These are phyloP conservation scores for Dendrolimus pini DNA, from an alignment of 2,888 invertebrate species.

Conservation along the genomic window DNA sequence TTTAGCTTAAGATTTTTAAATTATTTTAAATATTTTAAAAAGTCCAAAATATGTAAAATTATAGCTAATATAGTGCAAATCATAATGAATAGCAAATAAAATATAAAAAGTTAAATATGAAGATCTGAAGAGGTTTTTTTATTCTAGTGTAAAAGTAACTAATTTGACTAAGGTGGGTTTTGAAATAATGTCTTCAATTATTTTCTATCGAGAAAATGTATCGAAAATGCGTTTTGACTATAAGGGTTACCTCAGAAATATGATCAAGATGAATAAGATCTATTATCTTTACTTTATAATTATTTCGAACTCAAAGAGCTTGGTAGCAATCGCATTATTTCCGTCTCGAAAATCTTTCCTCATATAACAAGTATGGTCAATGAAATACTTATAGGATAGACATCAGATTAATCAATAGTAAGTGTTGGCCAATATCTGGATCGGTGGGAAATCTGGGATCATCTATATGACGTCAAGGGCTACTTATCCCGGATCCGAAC, in stretches of 20 bases:
- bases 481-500: neutral
- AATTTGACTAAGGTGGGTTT: too few relatives aligned
- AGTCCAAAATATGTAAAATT: too few relatives aligned
- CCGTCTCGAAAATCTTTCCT: neutral
- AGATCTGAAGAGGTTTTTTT: neutral
- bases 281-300: too few relatives aligned
- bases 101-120: neutral
- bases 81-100: too few relatives aligned
- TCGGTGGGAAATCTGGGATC: neutral
- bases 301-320: too few relatives aligned
- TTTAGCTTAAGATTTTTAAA: too few relatives aligned
- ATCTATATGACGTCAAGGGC: neutral
- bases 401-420: neutral
- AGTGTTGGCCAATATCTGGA: neutral
- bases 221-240: too few relatives aligned
- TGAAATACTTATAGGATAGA: neutral
- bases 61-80: too few relatives aligned
- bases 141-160: slow-evolving; percentile 1
- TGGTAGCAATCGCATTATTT: neutral
- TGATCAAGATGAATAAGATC: too few relatives aligned
- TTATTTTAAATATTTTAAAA: too few relatives aligned
- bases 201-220: too few relatives aligned
- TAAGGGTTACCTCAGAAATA: too few relatives aligned
- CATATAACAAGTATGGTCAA: neutral
- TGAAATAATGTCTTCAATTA: slow-evolving; percentile 1